Conservation (phyloP, 2,888 invertebrate genomes). For the Mongoloraphidia duomilia region DNA sequence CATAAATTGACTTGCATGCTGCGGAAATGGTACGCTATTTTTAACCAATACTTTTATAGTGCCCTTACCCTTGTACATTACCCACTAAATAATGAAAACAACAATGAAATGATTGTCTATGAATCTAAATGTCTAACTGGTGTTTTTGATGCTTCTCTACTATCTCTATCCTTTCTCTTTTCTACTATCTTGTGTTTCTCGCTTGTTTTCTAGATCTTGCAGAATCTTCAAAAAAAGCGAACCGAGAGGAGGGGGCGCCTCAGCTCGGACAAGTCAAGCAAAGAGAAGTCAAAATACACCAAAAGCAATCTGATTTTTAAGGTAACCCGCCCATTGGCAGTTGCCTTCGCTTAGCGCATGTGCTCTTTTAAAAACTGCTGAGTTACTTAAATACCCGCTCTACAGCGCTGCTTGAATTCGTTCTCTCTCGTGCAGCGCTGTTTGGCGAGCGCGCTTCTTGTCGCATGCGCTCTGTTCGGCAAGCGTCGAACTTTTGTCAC, state of each 20-base stretch:
- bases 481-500: too few relatives aligned
- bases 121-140: too few relatives aligned
- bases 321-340: conserved; percentile 60
- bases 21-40: too few relatives aligned
- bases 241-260: conserved; percentile 93
- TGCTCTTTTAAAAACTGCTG: conserved; percentile 4
- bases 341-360: conserved; percentile 23
- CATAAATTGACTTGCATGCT: too few relatives aligned
- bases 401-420: too few relatives aligned
- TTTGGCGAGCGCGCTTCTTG: conserved; percentile 36
- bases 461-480: conserved; percentile 33
- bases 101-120: too few relatives aligned
- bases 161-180: conserved; percentile 22
- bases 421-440: not conserved
- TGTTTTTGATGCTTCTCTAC: conserved; percentile 1
- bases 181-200: conserved; percentile 77
- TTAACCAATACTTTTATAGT: too few relatives aligned
- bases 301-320: conserved; percentile 98
- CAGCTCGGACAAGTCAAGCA: conserved; percentile 77
- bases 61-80: too few relatives aligned
- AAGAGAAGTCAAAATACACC: conserved; percentile 83
- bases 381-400: too few relatives aligned
- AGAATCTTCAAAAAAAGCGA: conserved; percentile 98
- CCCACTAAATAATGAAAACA: too few relatives aligned
- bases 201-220: conserved; percentile 94